phyloP scores from a whole-genome alignment of 1,140 invertebrate species.

The Ruditapes philippinarum region DNA sequence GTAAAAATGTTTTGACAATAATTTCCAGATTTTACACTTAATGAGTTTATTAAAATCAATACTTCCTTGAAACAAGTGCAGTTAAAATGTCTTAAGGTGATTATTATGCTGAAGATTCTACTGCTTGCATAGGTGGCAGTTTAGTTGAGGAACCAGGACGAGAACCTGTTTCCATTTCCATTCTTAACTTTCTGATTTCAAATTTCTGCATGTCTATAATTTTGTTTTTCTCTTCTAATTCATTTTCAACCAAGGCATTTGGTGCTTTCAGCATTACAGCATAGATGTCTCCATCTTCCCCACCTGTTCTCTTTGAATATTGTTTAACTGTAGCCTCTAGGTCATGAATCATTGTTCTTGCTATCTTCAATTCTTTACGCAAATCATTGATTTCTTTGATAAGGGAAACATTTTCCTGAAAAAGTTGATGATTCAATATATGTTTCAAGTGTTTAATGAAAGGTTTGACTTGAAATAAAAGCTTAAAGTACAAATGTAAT shows the following conservation, averaged over 20 bases:
- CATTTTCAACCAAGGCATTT: slow-evolving; percentile 89
- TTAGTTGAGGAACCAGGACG: slow-evolving; percentile 75
- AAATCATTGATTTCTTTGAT: slow-evolving; percentile 92
- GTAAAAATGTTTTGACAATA: too few relatives aligned
- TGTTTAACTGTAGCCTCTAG: slow-evolving; percentile 91
- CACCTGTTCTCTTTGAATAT: slow-evolving; percentile 87
- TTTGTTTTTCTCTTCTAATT: slow-evolving; percentile 88
- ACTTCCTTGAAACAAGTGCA: background rate
- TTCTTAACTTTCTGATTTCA: slow-evolving; percentile 84
- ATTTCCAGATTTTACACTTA: too few relatives aligned
- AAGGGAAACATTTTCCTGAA: slow-evolving; percentile 92
- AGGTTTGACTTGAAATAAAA: too few relatives aligned
- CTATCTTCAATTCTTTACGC: slow-evolving; percentile 90
- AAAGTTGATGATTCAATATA: too few relatives aligned
- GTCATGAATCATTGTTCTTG: slow-evolving; percentile 89
- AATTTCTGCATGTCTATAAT: slow-evolving; percentile 85
- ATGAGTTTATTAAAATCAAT: too few relatives aligned
- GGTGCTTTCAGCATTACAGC: slow-evolving; percentile 88
- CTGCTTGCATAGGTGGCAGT: slow-evolving; percentile 76
- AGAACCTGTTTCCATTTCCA: slow-evolving; percentile 78
- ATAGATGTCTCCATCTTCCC: slow-evolving; percentile 88
- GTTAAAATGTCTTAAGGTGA: background rate
- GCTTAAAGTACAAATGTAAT: too few relatives aligned
- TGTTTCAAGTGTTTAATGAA: too few relatives aligned
- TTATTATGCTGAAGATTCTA: slow-evolving; percentile 79